A percentile compares a stretch with the other conserved stretches of the same genome.
These are phyloP conservation scores for Benthochromis sp. DNA, from an alignment of 2,113 vertebrate genomes.

Conservation along the genomic window DNA sequence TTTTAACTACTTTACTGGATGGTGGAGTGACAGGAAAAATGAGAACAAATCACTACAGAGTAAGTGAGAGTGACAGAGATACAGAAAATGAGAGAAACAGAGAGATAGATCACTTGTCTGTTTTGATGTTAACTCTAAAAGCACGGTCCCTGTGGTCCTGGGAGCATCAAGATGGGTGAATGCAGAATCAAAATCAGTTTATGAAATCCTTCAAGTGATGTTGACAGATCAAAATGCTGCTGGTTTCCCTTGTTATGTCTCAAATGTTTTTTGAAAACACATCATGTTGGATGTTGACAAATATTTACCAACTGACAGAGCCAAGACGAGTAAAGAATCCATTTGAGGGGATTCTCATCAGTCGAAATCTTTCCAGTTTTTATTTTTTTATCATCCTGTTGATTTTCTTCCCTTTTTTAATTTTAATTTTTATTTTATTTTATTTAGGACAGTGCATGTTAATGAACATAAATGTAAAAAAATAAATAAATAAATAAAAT, in stretches of 20 bases:
- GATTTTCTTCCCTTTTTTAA: background rate
- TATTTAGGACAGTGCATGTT: too few species aligned
- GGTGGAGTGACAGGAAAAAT: background rate
- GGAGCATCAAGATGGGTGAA: constrained; percentile 10
- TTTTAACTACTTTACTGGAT: background rate
- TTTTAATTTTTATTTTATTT: too few species aligned
- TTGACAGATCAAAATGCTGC: constrained; percentile 47
- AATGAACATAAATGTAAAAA: too few species aligned
- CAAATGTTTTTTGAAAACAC: constrained; percentile 19
- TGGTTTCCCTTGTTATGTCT: constrained; percentile 1
- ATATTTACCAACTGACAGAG: constrained; percentile 35
- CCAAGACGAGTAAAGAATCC: background rate
- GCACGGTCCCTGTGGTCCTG: constrained; percentile 10
- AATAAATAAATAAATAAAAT: too few species aligned
- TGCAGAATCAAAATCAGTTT: constrained; percentile 15
- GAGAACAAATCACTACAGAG: background rate
- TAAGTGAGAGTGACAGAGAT: background rate
- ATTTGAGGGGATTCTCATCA: background rate
- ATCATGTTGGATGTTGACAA: constrained; percentile 22
- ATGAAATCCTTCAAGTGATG: constrained; percentile 31
- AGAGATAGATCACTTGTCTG: constrained; percentile 6
- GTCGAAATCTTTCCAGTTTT: background rate
- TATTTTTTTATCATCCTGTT: background rate
- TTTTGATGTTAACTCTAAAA: constrained; percentile 42
- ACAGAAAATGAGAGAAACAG: background rate